Conservation (phyloP, 2,113 vertebrate species). For the Xenotilapia flavipinnis region DNA sequence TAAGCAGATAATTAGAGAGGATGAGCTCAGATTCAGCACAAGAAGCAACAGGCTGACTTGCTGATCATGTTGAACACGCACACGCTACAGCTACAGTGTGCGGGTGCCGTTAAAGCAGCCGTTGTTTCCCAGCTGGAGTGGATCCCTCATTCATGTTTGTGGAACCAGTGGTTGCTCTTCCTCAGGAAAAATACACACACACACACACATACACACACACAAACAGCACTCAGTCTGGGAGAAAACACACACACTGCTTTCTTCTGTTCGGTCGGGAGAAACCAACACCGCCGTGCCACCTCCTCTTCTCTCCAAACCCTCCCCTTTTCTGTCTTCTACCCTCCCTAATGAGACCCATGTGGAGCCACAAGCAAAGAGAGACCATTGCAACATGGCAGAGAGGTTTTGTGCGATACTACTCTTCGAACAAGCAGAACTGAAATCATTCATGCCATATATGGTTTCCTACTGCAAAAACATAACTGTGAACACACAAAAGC, state of each 20-base stretch:
- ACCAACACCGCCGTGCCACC: neutral
- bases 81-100: neutral
- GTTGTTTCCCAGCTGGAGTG: slow-evolving; percentile 45
- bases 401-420: neutral
- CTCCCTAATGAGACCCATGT: slow-evolving; percentile 49
- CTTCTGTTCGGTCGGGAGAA: slow-evolving; percentile 34
- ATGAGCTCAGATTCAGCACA: neutral
- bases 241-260: slow-evolving; percentile 50
- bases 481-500: neutral
- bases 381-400: neutral
- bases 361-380: slow-evolving; percentile 18
- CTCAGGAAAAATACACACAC: slow-evolving; percentile 42
- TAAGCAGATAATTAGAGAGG: slow-evolving; percentile 1
- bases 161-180: slow-evolving; percentile 53
- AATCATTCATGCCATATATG: neutral
- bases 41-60: neutral
- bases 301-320: neutral
- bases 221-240: slow-evolving; percentile 21
- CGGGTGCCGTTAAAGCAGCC: slow-evolving; percentile 26
- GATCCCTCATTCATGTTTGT: slow-evolving; percentile 56
- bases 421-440: neutral
- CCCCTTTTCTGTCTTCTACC: neutral
- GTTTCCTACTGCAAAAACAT: neutral
- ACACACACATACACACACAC: slow-evolving; percentile 11
- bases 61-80: neutral